Base-by-base conservation (phyloP, 2,797 vertebrate genomes). In the Microctenopoma stevenorrisi region DNA sequence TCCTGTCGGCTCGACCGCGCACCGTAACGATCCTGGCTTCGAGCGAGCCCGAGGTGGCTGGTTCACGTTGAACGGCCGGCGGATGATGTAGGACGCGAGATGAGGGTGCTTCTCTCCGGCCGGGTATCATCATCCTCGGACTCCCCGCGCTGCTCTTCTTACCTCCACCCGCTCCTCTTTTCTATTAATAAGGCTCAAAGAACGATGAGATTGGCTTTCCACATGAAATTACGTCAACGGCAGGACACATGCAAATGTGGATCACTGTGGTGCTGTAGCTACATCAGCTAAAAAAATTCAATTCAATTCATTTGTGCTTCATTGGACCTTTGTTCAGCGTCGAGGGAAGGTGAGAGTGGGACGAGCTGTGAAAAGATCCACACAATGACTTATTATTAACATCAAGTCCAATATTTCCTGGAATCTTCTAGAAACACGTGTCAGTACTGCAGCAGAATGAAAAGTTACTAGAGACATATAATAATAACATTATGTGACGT, bases 91-190 rank as follows among this genome's bases (percentile, higher is more conserved):
- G 74, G 68, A 74, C 68, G 65, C 62, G 58, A 72, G 68, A 79
- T 33, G 67, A 70, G 70, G 38, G 60, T 66, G 70, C 68, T 42
- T 65, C 58, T 78, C 73, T 46, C 82, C 78, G 72, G 82, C 79
- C 83, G 81, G 66, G 72, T 53, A 43, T 73, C 37, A 60, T 70
- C 69, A 71, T 79, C 54, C 1, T 2, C 78, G n/a, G 68, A 30
- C 71, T 79, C 70, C 58, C 60, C 15, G 55, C 3, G 8, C 40
- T 47, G 44, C 70, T 62, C 10, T 57, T 35, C 64, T 81, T 68
- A 67, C 63, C 56, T 73, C 40, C 51, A 68, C 30, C 35, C 3
- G 13, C 65, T 68, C 48, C 16, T 61, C 58, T 74, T 59, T 78
- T 68, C 49, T 78, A 75, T 75, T 74, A 72, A 78, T 75, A 78